Conservation (phyloP, 2,797 vertebrate genomes). For the Rhyacichthys aspro region DNA sequence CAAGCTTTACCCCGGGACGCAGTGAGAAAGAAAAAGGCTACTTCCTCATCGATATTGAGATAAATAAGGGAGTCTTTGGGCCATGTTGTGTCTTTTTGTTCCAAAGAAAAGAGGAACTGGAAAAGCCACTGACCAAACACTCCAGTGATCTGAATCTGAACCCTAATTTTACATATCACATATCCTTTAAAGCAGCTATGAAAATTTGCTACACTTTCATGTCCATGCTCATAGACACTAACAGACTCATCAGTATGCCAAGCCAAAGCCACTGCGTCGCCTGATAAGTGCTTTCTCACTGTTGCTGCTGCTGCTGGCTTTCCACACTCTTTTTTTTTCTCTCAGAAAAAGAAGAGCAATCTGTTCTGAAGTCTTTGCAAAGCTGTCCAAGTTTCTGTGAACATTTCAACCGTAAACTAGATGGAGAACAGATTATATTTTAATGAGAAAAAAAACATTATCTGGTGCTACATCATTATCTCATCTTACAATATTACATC, state of each 20-base stretch:
- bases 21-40: conserved; percentile 3
- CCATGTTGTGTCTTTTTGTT: no score
- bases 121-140: no score
- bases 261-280: conserved; percentile 52
- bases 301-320: conserved; percentile 42
- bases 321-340: conserved; percentile 26
- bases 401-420: conserved; percentile 18
- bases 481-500: conserved; percentile 18
- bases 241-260: conserved; percentile 64
- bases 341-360: conserved; percentile 38
- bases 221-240: conserved; percentile 25
- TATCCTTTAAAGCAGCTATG: conserved; percentile 15
- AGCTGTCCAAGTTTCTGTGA: conserved; percentile 6
- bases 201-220: conserved; percentile 1
- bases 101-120: no score
- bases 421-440: conserved; percentile 25
- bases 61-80: no score
- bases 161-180: neutral
- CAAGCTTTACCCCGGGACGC: neutral
- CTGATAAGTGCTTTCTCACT: conserved; percentile 63
- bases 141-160: conserved; percentile 4
- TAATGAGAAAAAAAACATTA: conserved; percentile 41
- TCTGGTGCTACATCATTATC: conserved; percentile 21
- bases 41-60: neutral
- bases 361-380: conserved; percentile 43